phyloP scores from a whole-genome alignment of 2,888 invertebrate species.

The Onchidella celtica region DNA sequence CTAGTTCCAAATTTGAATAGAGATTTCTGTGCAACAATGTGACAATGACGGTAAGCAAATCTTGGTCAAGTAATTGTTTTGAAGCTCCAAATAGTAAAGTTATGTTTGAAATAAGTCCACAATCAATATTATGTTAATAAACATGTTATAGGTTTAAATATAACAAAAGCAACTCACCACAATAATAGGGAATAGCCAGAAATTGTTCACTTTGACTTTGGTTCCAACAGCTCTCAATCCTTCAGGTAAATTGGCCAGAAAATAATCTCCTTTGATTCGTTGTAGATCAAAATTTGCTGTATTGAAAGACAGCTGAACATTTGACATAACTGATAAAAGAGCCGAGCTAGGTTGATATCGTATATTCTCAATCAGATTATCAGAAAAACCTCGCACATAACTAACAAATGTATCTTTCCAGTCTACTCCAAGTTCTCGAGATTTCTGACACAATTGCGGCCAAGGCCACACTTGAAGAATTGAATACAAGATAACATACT shows the following conservation, averaged over 20 bases:
- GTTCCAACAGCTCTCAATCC: conserved; percentile 71
- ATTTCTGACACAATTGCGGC: neutral
- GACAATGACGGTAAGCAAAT: too few species aligned
- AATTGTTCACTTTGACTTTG: conserved; percentile 72
- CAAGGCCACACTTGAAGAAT: conserved; percentile 62
- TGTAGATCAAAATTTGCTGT: conserved; percentile 61
- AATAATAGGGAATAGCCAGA: conserved; percentile 79
- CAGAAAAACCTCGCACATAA: conserved; percentile 77
- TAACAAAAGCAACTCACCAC: conserved; percentile 79
- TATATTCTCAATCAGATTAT: conserved; percentile 68
- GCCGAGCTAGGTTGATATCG: conserved; percentile 75
- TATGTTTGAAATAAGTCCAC: too few species aligned
- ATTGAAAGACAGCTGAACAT: conserved; percentile 65
- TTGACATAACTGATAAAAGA: conserved; percentile 71
- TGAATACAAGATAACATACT: conserved; percentile 70
- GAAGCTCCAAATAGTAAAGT: too few species aligned
- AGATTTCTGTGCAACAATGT: too few species aligned
- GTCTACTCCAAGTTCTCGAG: conserved; percentile 63
- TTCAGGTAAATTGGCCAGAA: conserved; percentile 69
- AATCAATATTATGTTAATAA: too few species aligned
- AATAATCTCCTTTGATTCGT: conserved; percentile 76
- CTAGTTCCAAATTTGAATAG: too few species aligned
- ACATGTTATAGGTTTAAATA: too few species aligned
- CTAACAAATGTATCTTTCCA: conserved; percentile 68
- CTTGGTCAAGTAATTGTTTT: too few species aligned